Base-by-base conservation (phyloP, 2,888 invertebrate genomes). In the Nomada fabriciana region DNA sequence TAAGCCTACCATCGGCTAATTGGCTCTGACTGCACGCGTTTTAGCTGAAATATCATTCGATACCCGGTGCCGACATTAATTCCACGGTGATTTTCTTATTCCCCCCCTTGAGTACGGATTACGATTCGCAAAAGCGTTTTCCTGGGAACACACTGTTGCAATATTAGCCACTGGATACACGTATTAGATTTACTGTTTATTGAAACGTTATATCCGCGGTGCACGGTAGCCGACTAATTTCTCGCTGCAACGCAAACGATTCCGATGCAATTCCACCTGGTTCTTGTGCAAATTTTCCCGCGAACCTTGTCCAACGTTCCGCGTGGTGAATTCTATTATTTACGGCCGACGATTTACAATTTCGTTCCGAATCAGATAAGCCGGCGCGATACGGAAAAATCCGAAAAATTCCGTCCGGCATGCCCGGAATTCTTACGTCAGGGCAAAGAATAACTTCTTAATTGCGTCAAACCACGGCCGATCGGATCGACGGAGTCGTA, bases 401-500 rank as follows among this genome's bases (percentile, higher is more conserved):
- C 4, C 11, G 13, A 7, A 5, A 43, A 63, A 47, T 47, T 15
- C 18, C 25, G 3, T 5, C 18, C 18, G 59, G 2, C 18, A 7
- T 4, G 3, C 29, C 43, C 1, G 18, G 47, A 11, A 47, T 47
- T 43, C 47, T 63, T 25, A 25, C 5, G 25, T 15, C 11, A 20
- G 47, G 42, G 15, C 15, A 18, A 15, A 23, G 47, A 23, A 43
- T 15, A 11, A 20, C 18, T 10, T 15, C 29, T 29, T 29, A n/a
- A n/a, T n/a, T 11, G 64, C 2, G 20, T 25, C 3, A 13, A 80
- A 86, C 82, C 81, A 68, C 78, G 69, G 77, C 47, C 11, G 78
- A 86, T 85, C 76, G 72, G 55, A 36, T 29, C 25, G 29, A 18
- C 42, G 67, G 79, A 82, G 76, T 82, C 75, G 73, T 70, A 29